phyloP scores from a whole-genome alignment of 2,797 vertebrate species.

The Cynopterus sphinx region DNA sequence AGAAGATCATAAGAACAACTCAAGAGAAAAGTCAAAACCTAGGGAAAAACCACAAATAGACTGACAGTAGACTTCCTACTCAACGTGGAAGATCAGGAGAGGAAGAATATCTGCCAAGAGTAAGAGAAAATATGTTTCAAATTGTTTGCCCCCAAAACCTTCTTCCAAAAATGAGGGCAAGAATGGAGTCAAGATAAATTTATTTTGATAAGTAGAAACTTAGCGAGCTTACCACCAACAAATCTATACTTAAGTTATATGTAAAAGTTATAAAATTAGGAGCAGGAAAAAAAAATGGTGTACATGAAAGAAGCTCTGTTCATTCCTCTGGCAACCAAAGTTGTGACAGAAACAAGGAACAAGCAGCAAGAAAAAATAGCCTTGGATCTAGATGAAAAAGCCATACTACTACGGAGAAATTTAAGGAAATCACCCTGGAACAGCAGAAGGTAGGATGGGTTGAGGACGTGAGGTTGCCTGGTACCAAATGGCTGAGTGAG shows the following conservation, averaged over 20 bases:
- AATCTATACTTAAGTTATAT: not conserved
- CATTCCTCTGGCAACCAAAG: too few relatives aligned
- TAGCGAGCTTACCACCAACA: not conserved
- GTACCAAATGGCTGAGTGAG: too few relatives aligned
- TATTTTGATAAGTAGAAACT: slow-evolving; percentile 6
- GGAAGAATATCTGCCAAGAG: not conserved
- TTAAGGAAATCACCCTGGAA: too few relatives aligned
- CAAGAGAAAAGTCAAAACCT: not conserved
- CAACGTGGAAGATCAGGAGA: not conserved
- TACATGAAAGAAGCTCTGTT: too few relatives aligned
- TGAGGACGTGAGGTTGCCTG: too few relatives aligned
- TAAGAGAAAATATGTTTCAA: not conserved
- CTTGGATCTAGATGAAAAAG: too few relatives aligned
- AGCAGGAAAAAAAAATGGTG: too few relatives aligned
- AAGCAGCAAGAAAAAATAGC: too few relatives aligned
- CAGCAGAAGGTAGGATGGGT: too few relatives aligned
- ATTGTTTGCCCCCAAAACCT: not conserved
- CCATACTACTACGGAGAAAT: too few relatives aligned
- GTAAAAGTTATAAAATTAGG: not conserved
- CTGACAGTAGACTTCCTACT: not conserved
- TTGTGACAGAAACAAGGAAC: too few relatives aligned
- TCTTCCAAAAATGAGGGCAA: not conserved
- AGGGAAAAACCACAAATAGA: not conserved
- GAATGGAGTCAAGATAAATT: not conserved
- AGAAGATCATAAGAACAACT: not conserved